Evolutionary conservation across 2,888 invertebrate species (phyloP).

Genomic region (Tetranychus piercei): DNA sequence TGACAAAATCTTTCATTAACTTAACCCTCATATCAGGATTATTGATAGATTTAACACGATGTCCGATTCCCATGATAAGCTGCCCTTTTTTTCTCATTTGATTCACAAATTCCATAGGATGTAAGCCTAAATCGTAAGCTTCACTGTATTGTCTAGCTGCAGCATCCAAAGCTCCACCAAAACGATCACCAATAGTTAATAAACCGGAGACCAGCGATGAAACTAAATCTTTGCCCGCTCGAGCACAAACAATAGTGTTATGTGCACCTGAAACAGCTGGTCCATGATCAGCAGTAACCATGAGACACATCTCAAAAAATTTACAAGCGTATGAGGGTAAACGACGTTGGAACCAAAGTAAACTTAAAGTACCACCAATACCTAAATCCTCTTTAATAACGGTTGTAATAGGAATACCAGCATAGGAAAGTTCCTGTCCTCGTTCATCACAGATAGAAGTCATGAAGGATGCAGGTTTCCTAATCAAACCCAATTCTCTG

Average conservation of each 20-base stretch:
- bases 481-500: constrained; percentile 81
- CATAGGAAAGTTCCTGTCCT: constrained; percentile 88
- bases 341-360: constrained; percentile 95
- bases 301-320: constrained; percentile 95
- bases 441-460: constrained; percentile 97
- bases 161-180: constrained; percentile 95
- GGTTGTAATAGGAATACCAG: constrained; percentile 60
- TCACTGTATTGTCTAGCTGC: constrained; percentile 92
- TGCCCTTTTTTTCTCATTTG: constrained; percentile 89
- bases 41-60: constrained; percentile 65
- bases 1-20: constrained; percentile 84
- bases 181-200: constrained; percentile 91
- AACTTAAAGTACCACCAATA: constrained; percentile 86
- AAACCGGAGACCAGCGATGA: constrained; percentile 87
- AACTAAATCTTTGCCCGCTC: constrained; percentile 91
- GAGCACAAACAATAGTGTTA: constrained; percentile 91
- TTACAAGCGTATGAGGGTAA: constrained; percentile 81
- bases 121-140: constrained; percentile 77
- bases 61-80: constrained; percentile 98
- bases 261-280: constrained; percentile 97
- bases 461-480: constrained; percentile 98
- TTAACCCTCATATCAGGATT: constrained; percentile 97
- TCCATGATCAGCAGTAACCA: constrained; percentile 89
- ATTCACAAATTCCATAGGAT: constrained; percentile 97
- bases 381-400: constrained; percentile 86